Conservation (phyloP, 2,113 vertebrate genomes). For the Myrmecobius fasciatus region DNA sequence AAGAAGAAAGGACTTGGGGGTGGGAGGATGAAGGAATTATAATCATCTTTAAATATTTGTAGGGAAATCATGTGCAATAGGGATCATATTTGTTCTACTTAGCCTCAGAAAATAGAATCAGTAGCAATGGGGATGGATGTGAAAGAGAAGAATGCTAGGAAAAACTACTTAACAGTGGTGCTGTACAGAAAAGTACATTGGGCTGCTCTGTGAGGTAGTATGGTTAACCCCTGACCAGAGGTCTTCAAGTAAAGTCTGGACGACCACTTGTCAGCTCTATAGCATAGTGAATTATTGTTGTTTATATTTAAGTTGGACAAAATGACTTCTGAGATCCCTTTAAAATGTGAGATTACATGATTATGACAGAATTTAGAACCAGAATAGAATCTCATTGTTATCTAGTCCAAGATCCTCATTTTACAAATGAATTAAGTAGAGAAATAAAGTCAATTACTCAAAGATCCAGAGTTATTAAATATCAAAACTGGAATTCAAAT, state of each 20-base stretch:
- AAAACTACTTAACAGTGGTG: not conserved
- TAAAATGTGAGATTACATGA: not conserved
- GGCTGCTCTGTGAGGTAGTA: not conserved
- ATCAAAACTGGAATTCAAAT: not conserved
- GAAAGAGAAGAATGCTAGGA: not conserved
- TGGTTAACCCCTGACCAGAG: not conserved
- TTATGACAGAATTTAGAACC: not conserved
- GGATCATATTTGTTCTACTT: not conserved
- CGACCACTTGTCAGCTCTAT: not conserved
- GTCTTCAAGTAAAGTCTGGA: not conserved
- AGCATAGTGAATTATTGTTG: not conserved
- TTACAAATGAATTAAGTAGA: conserved; percentile 9
- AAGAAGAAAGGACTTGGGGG: too few relatives aligned
- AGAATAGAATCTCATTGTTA: not conserved
- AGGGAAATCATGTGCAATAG: not conserved
- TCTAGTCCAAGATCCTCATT: not conserved
- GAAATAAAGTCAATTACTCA: not conserved
- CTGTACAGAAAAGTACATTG: not conserved
- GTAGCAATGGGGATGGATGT: not conserved
- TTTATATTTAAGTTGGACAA: not conserved
- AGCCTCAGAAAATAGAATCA: not conserved
- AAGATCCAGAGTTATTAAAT: not conserved
- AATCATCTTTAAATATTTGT: not conserved
- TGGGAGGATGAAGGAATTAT: not conserved
- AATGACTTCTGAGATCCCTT: not conserved